These are phyloP conservation scores for Virgularia gustaviana DNA, from an alignment of 92 coral and sea anemone genomes.

Conservation along the genomic window DNA sequence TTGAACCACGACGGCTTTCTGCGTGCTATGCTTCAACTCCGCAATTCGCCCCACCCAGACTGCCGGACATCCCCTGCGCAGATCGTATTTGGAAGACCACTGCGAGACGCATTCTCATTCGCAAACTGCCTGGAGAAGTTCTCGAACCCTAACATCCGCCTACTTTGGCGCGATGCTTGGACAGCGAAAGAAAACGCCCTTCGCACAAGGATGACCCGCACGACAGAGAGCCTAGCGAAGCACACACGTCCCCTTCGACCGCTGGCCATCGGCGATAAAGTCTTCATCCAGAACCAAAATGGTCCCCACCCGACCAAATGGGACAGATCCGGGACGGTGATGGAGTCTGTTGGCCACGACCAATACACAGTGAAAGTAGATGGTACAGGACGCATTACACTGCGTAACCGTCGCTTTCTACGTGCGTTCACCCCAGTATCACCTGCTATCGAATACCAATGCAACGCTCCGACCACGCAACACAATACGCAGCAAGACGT, in stretches of 20 bases:
- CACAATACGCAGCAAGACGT: no score
- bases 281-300: slow-evolving; percentile 61
- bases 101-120: slow-evolving; percentile 38
- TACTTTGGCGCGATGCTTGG: slow-evolving; percentile 45
- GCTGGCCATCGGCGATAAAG: slow-evolving; percentile 49
- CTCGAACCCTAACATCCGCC: slow-evolving; percentile 40
- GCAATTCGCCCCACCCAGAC: slow-evolving; percentile 44
- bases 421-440: no score
- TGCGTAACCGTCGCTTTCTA: slow-evolving; percentile 44
- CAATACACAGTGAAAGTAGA: slow-evolving; percentile 54
- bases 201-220: slow-evolving; percentile 31
- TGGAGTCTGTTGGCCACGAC: slow-evolving; percentile 57
- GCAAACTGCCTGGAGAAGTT: slow-evolving; percentile 46
- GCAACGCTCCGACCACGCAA: no score
- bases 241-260: slow-evolving; percentile 57
- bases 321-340: slow-evolving; percentile 54
- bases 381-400: slow-evolving; percentile 51
- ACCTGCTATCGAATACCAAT: no score
- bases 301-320: slow-evolving; percentile 66
- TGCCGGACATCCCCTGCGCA: slow-evolving; percentile 44
- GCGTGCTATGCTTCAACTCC: slow-evolving; percentile 41
- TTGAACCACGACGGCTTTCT: slow-evolving; percentile 39
- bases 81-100: slow-evolving; percentile 39
- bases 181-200: slow-evolving; percentile 47
- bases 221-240: slow-evolving; percentile 7